Base-by-base conservation (phyloP, 1,140 invertebrate species). In the Bemisia tabaci region DNA sequence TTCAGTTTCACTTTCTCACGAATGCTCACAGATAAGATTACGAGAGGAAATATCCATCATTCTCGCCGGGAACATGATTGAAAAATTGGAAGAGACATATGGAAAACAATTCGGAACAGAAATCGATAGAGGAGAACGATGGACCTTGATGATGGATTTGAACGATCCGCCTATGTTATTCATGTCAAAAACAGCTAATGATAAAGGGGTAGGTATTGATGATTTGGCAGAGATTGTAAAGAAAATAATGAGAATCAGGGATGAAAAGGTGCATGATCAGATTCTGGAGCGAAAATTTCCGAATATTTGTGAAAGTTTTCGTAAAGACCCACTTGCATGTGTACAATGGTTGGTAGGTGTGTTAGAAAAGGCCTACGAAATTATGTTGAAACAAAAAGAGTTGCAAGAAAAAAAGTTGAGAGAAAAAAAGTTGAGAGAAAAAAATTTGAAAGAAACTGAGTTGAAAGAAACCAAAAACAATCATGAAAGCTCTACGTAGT, bases 21-120 rank as follows among this genome's bases (percentile, higher is more conserved):
- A 61, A 61, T 61, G 60, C 22, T 61, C 60, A 61, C 60, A 61
- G 60, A 61, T 22, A 22, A 61, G 22, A n/a, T 61, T 61, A 61
- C n/a, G 22, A 22, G n/a, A 61, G 60, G 60, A 61, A n/a, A 11
- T 61, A n/a, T 61, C 60, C 60, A 22, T 61, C 23, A n/a, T 61
- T n/a, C 5, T 61, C 60, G 60, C 60, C 5, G n/a, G 60, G 23
- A 61, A 61, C 60, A 61, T 61, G 22, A 22, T 61, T 22, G 60
- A 61, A 61, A 61, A 61, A 61, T 22, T 61, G 60, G 60, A 61
- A n/a, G 9, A n/a, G 11, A 24, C 5, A 5, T 61, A 61, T n/a
- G 60, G 60, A 11, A n/a, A 5, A 22, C 60, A 61, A 61, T 61
- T 61, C 60, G n/a, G n/a, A 11, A 61, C 5, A 22, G n/a, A 11